Percentiles rank a stretch among this genome's conserved stretches.
Conservation (phyloP, 2,888 invertebrate genomes). For the Dexiosoma caninum region DNA sequence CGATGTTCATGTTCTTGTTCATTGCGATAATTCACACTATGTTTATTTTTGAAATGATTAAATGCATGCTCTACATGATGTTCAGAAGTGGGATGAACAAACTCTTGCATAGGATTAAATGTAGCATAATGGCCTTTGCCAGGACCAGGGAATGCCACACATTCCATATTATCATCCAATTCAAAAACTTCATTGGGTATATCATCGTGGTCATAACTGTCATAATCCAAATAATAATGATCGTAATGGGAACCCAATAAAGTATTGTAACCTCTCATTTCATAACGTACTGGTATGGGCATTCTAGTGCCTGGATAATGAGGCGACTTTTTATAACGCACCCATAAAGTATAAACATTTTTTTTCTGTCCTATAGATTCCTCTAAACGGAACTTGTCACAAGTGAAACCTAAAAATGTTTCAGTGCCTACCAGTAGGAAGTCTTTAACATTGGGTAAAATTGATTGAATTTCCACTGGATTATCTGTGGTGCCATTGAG, state of each 20-base stretch:
- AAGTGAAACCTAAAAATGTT: conserved; percentile 83
- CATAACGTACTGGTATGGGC: conserved; percentile 88
- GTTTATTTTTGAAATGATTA: conserved; percentile 83
- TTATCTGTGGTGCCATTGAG: conserved; percentile 85
- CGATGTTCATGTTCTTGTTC: conserved; percentile 84
- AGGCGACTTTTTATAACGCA: conserved; percentile 84
- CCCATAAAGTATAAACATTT: conserved; percentile 94
- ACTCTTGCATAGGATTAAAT: conserved; percentile 97
- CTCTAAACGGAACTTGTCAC: conserved; percentile 88
- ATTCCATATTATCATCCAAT: conserved; percentile 82
- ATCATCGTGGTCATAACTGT: conserved; percentile 82
- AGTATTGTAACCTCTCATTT: conserved; percentile 95
- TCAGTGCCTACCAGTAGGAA: conserved; percentile 85
- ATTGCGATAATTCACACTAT: conserved; percentile 83
- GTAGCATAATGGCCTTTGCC: conserved; percentile 89
- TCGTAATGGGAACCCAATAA: conserved; percentile 97
- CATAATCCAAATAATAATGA: conserved; percentile 93
- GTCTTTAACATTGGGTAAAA: conserved; percentile 88
- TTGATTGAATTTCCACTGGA: conserved; percentile 84
- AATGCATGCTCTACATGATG: conserved; percentile 90
- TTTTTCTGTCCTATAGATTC: conserved; percentile 86
- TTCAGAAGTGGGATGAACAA: conserved; percentile 83
- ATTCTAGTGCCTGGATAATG: conserved; percentile 77
- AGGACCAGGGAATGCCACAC: conserved; percentile 91
- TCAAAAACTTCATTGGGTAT: conserved; percentile 85